Conservation (phyloP, 1,140 invertebrate genomes). For the Delia radicum region DNA sequence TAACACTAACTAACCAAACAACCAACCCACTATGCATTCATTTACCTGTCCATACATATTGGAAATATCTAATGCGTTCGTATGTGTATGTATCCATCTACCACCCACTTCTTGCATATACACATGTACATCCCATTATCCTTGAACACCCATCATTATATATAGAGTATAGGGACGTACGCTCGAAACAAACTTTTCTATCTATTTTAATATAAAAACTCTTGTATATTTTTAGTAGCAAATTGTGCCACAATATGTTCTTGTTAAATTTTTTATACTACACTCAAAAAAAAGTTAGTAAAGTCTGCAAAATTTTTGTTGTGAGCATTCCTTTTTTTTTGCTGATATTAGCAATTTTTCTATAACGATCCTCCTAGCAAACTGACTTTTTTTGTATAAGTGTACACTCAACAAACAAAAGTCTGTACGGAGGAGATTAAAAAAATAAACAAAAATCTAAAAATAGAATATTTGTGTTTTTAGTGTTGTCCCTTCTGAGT, state of each 20-base stretch:
- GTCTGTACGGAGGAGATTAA: too few species aligned
- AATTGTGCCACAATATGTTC: conserved; percentile 19
- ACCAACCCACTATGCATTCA: conserved; percentile 4
- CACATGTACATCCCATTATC: conserved; percentile 6
- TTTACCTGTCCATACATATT: conserved; percentile 6
- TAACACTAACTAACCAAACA: too few species aligned
- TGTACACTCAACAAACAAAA: too few species aligned
- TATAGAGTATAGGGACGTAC: neutral
- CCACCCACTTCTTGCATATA: neutral
- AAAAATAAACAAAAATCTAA: too few species aligned
- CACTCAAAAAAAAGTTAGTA: neutral
- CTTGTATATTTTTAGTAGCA: neutral
- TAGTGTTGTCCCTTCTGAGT: too few species aligned
- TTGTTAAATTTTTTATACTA: conserved; percentile 14
- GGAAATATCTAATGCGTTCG: neutral
- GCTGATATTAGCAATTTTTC: too few species aligned
- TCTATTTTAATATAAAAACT: neutral
- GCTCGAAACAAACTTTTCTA: neutral
- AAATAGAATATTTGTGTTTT: too few species aligned
- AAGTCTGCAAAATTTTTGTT: too few species aligned
- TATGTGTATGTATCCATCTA: neutral
- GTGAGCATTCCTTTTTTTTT: too few species aligned
- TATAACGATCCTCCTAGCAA: too few species aligned
- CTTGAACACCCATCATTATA: neutral
- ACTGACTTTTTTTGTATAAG: too few species aligned